Base-by-base conservation (phyloP, 2,888 invertebrate genomes). In the Neoascia interrupta region DNA sequence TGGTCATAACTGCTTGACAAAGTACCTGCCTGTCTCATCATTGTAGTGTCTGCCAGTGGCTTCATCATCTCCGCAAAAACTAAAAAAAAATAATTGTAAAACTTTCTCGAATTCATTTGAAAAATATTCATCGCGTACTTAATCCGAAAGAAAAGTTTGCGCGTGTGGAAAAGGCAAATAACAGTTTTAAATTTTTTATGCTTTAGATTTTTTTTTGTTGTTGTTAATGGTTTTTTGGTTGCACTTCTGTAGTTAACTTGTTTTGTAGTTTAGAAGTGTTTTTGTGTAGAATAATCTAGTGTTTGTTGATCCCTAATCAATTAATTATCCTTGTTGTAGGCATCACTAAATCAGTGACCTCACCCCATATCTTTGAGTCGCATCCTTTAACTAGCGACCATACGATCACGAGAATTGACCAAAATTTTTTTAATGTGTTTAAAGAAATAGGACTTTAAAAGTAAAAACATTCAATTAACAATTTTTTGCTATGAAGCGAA, bases 101-200 rank as follows among this genome's bases (percentile, higher is more conserved):
- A 41, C 47, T 26, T 13, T 2, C 39, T 56, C 45, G 34, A 64
- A 58, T 28, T 47, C 54, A 47, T 68, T 74, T 74, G 26, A 43
- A 47, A 43, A 31, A 31, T 4, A 56, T 18, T 39, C 68, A 54
- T 61, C 76, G 58, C 64, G 70, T 64, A 60, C 60, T 54, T 64
- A 63, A 45, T 13, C 26, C 23, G 39, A 54, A 54, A 18, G 45
- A 39, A 1, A 53, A 47, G 19, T 64, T 66, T 54, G 61, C 70
- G 70, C 49, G 56, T 68, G 41, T 79, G 73, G 68, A 80, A 80
- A 80, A 80, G 80, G 80, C 80, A 80, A 80, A 80, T 80, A 80
- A 80, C 74, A 45, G 28, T 63, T 61, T 28, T 64, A 31, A 26
- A 28, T 56, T 60, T 60, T 43, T 47, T 36, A 36, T 13, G 49